Conservation (phyloP, 1,140 invertebrate genomes). For the Diploscapter pachys region DNA sequence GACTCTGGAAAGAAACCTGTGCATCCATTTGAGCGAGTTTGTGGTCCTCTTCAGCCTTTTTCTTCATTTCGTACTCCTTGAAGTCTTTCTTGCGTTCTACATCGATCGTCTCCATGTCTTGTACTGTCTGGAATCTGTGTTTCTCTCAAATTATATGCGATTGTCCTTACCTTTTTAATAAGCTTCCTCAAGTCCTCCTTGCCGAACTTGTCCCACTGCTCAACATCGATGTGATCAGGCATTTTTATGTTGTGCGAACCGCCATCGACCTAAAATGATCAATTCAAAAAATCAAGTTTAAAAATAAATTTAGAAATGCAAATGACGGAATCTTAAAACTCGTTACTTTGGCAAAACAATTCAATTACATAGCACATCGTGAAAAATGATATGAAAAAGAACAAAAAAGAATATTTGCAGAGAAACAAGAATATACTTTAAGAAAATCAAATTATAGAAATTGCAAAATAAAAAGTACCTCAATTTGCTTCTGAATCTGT, state of each 20-base stretch:
- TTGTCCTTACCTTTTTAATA: conserved; percentile 71
- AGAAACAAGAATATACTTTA: no score
- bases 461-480: conserved; percentile 11
- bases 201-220: conserved; percentile 88
- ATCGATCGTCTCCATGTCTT: conserved; percentile 83
- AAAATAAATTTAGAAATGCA: no score
- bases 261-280: conserved; percentile 35
- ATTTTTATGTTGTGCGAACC: conserved; percentile 64
- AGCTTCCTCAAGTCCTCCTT: conserved; percentile 88
- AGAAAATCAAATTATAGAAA: no score
- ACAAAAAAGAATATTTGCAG: no score
- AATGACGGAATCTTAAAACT: no score
- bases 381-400: no score
- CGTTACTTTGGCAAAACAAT: no score
- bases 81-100: conserved; percentile 77
- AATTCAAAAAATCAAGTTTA: no score
- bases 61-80: conserved; percentile 95
- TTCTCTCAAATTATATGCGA: background rate
- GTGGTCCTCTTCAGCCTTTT: conserved; percentile 74
- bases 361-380: no score
- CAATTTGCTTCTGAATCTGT: conserved; percentile 51
- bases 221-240: conserved; percentile 77
- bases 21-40: conserved; percentile 46
- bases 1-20: background rate
- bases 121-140: conserved; percentile 67